Evolutionary conservation across 2,113 vertebrate species (phyloP).

Genomic region (Peromyscus maniculatus): DNA sequence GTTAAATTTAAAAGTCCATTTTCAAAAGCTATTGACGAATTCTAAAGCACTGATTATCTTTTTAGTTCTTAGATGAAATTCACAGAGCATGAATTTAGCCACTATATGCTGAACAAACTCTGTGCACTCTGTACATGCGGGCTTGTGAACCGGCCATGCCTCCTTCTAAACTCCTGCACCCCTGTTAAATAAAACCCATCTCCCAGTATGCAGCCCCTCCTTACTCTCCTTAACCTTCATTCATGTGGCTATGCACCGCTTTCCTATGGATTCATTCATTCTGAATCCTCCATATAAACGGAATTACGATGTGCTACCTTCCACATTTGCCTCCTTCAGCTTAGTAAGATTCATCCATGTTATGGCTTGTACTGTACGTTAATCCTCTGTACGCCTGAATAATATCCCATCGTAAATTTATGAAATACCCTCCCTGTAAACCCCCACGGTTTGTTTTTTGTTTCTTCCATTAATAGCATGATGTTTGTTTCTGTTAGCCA

Average conservation of each 20-base stretch:
- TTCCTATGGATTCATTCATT: not conserved
- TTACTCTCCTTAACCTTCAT: not conserved
- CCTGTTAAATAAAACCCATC: not conserved
- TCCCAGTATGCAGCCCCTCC: not conserved
- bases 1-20: not conserved
- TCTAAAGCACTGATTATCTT: not conserved
- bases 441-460: not conserved
- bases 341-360: not conserved
- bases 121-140: not conserved
- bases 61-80: not conserved
- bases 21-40: not conserved
- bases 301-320: not conserved
- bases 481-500: not conserved
- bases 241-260: fast-evolving
- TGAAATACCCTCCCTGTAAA: not conserved
- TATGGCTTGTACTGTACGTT: too few species aligned
- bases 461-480: not conserved
- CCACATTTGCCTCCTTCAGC: not conserved
- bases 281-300: not conserved
- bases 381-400: not conserved
- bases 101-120: not conserved
- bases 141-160: fast-evolving
- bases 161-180: not conserved
- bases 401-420: not conserved
- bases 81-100: not conserved